Base-by-base conservation (phyloP, 2,888 invertebrate genomes). In the Mantis religiosa region DNA sequence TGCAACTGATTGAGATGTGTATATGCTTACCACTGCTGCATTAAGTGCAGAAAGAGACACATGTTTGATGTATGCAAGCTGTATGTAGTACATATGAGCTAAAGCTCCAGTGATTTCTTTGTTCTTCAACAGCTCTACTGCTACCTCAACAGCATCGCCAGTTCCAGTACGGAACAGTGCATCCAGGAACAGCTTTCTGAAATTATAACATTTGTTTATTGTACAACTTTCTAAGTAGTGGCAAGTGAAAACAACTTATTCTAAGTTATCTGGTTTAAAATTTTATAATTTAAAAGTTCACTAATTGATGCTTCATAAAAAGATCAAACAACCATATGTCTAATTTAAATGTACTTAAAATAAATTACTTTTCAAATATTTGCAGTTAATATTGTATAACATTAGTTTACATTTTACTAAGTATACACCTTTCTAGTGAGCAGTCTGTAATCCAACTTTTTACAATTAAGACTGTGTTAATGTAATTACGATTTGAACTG, bases 101-200 rank as follows among this genome's bases (percentile, higher is more conserved):
- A 97, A 96, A 0, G 95, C 83, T 0, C 94, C 94, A 25, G 92
- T 92, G 15, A 97, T 93, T 91, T 96, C 95, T 25, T 94, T 95
- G 91, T 94, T 95, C 90, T 95, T 95, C 86, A 98, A 93, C 86
- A 98, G 94, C 90, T 96, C 95, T 1, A 94, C 94, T 84, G 95
- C 94, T 0, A 96, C 96, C 91, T 96, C 96, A 28, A 98, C 95
- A 20, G 97, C 95, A 89, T 96, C 96, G 0, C 97, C 96, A 27
- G 96, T 97, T 47, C 97, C 97, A 0, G 97, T 95, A 89, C 97
- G 96, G 91, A 97, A 96, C 0, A 98, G 93, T 88, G 97, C 98
- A 92, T 98, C 98, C 88, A 97, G 92, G 92, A 97, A 96, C 9
- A 97, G 95, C 91, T 96, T 96, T 91, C 96, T 96, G 85, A 91